phyloP scores from a whole-genome alignment of 1,140 invertebrate species.

The Halictus rubicundus region DNA sequence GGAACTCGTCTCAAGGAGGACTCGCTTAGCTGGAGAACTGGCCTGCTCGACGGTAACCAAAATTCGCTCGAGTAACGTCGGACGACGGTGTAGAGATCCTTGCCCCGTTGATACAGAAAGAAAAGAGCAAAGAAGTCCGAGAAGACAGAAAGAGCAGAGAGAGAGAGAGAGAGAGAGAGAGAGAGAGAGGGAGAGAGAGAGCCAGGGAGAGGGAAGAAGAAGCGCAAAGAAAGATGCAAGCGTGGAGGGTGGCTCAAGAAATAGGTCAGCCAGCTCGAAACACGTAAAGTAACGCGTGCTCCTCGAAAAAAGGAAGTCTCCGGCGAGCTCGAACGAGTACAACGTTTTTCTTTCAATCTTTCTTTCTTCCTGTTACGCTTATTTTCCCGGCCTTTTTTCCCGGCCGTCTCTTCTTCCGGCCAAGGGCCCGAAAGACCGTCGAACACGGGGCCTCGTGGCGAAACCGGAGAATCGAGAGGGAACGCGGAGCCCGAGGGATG shows the following conservation, averaged over 20 bases:
- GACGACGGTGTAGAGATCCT: too few relatives aligned
- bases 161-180: too few relatives aligned
- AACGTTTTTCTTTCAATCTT: background rate
- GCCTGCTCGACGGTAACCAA: too few relatives aligned
- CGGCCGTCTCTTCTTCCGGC: background rate
- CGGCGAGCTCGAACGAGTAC: background rate
- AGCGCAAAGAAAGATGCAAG: background rate
- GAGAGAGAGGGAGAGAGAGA: too few relatives aligned
- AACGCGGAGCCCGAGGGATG: too few relatives aligned
- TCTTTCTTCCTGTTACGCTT: too few relatives aligned
- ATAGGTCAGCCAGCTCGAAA: slow-evolving; percentile 9
- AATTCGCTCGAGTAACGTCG: too few relatives aligned
- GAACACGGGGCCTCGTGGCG: background rate
- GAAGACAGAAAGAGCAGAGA: background rate
- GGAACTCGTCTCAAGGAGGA: too few relatives aligned
- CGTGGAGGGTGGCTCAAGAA: background rate
- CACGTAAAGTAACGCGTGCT: slow-evolving; percentile 2
- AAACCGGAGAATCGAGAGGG: too few relatives aligned
- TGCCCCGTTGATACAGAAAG: background rate
- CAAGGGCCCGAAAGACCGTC: background rate
- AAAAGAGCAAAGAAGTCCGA: too few relatives aligned
- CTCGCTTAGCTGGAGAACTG: too few relatives aligned
- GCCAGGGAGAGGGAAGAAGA: background rate
- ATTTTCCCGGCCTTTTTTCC: background rate
- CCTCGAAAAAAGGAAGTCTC: background rate